phyloP scores from a whole-genome alignment of 2,888 invertebrate genomes.

The Plusia festucae region DNA sequence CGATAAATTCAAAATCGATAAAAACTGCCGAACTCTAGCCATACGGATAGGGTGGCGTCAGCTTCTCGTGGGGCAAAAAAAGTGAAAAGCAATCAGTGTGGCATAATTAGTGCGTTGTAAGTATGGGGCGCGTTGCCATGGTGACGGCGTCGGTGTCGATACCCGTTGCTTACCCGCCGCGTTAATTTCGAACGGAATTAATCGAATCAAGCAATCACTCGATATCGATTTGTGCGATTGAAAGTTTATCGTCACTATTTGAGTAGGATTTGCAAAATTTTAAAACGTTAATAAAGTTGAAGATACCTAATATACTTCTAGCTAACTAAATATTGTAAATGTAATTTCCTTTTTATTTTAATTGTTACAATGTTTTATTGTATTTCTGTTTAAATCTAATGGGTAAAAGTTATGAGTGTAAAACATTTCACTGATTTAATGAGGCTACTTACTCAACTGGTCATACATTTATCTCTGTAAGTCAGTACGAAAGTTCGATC shows the following conservation, averaged over 20 bases:
- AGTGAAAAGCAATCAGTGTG: conserved; percentile 89
- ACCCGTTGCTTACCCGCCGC: conserved; percentile 84
- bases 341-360: background rate
- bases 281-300: background rate
- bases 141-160: conserved; percentile 83
- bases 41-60: conserved; percentile 83
- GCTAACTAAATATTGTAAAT: background rate
- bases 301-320: too few species aligned
- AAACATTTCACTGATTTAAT: conserved; percentile 40
- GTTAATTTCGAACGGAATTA: conserved; percentile 88
- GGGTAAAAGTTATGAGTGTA: conserved; percentile 23
- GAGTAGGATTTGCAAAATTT: conserved; percentile 30
- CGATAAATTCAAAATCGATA: conserved; percentile 71
- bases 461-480: conserved; percentile 52
- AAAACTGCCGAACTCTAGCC: conserved; percentile 75
- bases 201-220: conserved; percentile 84
- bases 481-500: conserved; percentile 51
- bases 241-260: conserved; percentile 67
- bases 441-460: conserved; percentile 24
- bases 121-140: conserved; percentile 88
- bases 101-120: conserved; percentile 89
- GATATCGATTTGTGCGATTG: conserved; percentile 79
- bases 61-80: conserved; percentile 87
- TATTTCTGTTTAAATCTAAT: background rate
- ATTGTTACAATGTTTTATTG: background rate